A percentile compares a stretch with the other conserved stretches of the same genome.
Conservation (phyloP, 53 echinoderm and acorn worm genomes). For the Paracentrotus lividus region DNA sequence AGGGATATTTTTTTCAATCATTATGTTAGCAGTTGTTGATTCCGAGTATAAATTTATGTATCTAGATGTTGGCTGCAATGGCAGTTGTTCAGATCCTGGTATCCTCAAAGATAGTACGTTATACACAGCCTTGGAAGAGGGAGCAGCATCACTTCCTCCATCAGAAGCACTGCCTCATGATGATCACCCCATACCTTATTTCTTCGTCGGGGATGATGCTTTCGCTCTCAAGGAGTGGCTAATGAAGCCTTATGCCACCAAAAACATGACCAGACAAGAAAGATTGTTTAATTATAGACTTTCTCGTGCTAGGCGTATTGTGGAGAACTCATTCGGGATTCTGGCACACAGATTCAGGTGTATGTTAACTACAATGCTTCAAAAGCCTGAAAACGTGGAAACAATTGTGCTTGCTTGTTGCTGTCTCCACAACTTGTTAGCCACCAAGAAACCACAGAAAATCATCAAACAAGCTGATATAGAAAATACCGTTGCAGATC, state of each 20-base stretch:
- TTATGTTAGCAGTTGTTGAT: constrained; percentile 58
- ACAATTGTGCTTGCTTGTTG: constrained; percentile 63
- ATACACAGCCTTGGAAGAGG: constrained; percentile 9
- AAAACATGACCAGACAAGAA: constrained; percentile 9
- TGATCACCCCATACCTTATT: constrained; percentile 36
- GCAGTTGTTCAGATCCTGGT: constrained; percentile 54
- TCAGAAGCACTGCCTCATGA: constrained; percentile 65
- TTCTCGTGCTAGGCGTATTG: constrained; percentile 54
- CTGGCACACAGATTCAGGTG: constrained; percentile 59
- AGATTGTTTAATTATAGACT: constrained; percentile 61
- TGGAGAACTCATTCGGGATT: constrained; percentile 70
- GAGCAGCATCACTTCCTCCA: neutral
- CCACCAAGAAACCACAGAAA: constrained; percentile 29
- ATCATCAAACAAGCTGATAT: constrained; percentile 21
- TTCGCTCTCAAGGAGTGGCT: constrained; percentile 61
- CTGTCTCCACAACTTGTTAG: constrained; percentile 58
- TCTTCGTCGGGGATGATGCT: constrained; percentile 37
- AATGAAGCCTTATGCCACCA: constrained; percentile 66
- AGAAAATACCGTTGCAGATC: constrained; percentile 17
- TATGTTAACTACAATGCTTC: constrained; percentile 53
- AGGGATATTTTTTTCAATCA: constrained; percentile 24
- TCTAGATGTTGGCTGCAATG: constrained; percentile 59
- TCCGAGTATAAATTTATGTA: constrained; percentile 53
- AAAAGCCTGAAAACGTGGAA: neutral
- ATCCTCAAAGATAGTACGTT: constrained; percentile 58